Evolutionary conservation across 2,113 vertebrate genomes (phyloP).

Genomic region (Archocentrus centrarchus): DNA sequence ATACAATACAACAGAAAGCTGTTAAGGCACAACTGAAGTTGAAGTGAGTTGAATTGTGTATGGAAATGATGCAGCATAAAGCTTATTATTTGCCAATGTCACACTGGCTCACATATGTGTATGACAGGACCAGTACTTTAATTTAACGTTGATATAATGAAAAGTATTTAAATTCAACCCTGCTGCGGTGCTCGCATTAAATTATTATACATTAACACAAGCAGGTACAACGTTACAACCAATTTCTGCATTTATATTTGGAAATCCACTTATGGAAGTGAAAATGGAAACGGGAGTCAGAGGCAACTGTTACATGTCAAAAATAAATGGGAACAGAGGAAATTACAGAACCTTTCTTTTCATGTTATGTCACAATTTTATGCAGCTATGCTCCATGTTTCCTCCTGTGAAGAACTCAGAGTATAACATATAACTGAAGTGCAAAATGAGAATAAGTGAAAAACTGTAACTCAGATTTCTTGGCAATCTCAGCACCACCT

Average conservation of each 20-base stretch:
- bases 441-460: slow-evolving; percentile 12
- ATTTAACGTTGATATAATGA: slow-evolving; percentile 18
- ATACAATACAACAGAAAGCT: neutral
- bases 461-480: slow-evolving; percentile 17
- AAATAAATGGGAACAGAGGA: neutral
- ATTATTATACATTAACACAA: slow-evolving; percentile 4
- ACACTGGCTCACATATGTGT: neutral
- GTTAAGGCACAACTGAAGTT: neutral
- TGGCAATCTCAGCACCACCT: slow-evolving; percentile 21
- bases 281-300: neutral
- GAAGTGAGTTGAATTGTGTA: no score
- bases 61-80: neutral
- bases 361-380: neutral
- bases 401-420: neutral
- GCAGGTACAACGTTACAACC: neutral
- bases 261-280: neutral
- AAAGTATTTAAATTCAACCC: neutral
- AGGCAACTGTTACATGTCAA: neutral
- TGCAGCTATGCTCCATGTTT: neutral
- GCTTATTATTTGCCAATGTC: neutral
- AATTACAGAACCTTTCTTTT: neutral
- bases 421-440: slow-evolving; percentile 1
- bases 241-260: neutral
- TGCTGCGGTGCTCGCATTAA: neutral
- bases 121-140: neutral